A percentile compares a stretch with the other conserved stretches of the same genome.
Conservation (phyloP, 2,888 invertebrate genomes). For the Frankliniella intonsa region DNA sequence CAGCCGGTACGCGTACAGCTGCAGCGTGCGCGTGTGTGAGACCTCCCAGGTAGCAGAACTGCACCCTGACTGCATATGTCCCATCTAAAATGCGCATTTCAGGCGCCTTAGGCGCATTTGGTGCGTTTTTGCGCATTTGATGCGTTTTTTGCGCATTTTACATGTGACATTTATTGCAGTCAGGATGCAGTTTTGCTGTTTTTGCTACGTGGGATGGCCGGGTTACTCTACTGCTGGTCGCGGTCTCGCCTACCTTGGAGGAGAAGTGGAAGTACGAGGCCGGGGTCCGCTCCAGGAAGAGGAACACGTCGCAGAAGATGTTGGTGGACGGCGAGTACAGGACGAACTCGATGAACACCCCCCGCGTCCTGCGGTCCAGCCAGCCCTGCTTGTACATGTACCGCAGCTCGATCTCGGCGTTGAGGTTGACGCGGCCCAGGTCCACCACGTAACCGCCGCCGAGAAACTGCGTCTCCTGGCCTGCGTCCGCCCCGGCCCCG, state of each 20-base stretch:
- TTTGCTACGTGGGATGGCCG: no score
- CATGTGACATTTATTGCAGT: no score
- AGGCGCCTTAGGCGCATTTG: no score
- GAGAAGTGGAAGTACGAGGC: not conserved
- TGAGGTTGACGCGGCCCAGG: not conserved
- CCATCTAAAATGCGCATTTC: no score
- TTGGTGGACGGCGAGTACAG: slow-evolving; percentile 16
- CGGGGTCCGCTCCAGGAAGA: not conserved
- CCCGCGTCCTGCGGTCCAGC: not conserved
- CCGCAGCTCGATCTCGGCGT: slow-evolving; percentile 9
- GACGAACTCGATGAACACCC: not conserved
- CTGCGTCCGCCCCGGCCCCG: not conserved
- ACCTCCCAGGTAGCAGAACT: no score
- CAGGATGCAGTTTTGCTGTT: no score
- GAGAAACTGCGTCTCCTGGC: not conserved
- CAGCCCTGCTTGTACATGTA: not conserved
- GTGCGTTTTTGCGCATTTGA: not conserved
- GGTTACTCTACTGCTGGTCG: not conserved
- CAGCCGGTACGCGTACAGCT: slow-evolving; percentile 19
- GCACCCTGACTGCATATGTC: no score
- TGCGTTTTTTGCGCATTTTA: not conserved
- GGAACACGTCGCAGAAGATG: slow-evolving; percentile 15
- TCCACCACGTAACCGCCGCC: slow-evolving; percentile 4
- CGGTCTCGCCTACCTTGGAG: not conserved
- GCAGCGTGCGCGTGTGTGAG: not conserved